phyloP scores from a whole-genome alignment of 2,888 invertebrate species.

The Ephialtes manifestator region DNA sequence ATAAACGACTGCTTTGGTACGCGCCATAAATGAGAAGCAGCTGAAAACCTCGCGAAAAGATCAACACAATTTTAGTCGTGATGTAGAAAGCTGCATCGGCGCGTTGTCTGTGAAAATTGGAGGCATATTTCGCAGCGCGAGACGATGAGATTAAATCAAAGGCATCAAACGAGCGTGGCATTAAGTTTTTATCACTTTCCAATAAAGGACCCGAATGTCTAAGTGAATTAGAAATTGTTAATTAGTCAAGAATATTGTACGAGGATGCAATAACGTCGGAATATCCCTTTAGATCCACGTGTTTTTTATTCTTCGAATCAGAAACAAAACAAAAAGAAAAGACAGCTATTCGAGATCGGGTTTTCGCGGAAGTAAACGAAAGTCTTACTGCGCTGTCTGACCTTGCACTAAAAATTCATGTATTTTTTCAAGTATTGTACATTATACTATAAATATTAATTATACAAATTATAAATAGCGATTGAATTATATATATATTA shows the following conservation, averaged over 20 bases:
- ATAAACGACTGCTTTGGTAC: conserved; percentile 77
- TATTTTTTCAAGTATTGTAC: conserved; percentile 83
- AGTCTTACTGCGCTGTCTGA: conserved; percentile 76
- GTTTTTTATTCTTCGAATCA: conserved; percentile 28
- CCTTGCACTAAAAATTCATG: conserved; percentile 80
- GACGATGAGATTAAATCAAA: conserved; percentile 64
- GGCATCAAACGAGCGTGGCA: conserved; percentile 59
- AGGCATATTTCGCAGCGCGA: conserved; percentile 26
- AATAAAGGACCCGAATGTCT: conserved; percentile 31
- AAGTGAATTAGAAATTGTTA: conserved; percentile 57
- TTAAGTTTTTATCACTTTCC: conserved; percentile 38
- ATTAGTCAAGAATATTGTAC: conserved; percentile 60
- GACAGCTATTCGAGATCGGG: conserved; percentile 63
- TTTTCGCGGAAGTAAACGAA: conserved; percentile 61
- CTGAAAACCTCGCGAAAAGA: conserved; percentile 65
- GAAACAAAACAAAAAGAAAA: conserved; percentile 25
- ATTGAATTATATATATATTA: conserved; percentile 69
- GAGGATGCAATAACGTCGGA: conserved; percentile 61
- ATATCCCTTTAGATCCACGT: conserved; percentile 37
- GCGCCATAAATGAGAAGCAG: conserved; percentile 49
- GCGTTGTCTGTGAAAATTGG: conserved; percentile 57
- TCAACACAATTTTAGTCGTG: conserved; percentile 32
- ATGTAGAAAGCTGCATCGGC: conserved; percentile 14
- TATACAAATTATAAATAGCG: conserved; percentile 78
- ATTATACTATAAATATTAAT: conserved; percentile 81